phyloP scores from a whole-genome alignment of 2,888 invertebrate species.

The Trachelus stipa region DNA sequence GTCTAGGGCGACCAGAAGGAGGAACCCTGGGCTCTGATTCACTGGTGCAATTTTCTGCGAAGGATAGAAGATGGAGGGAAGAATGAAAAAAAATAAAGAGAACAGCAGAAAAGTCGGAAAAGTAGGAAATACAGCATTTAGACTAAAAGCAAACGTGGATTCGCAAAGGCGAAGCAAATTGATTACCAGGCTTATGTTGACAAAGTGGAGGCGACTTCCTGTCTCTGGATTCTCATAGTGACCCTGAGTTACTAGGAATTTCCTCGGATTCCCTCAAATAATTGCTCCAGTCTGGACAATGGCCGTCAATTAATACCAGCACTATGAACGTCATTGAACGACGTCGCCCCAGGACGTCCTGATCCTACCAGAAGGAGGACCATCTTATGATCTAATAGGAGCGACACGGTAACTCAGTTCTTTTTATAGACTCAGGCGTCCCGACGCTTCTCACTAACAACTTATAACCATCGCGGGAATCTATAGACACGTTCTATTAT shows the following conservation, averaged over 20 bases:
- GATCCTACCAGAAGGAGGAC: background rate
- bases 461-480: background rate
- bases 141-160: slow-evolving; percentile 48
- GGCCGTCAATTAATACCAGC: slow-evolving; percentile 14
- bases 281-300: slow-evolving; percentile 14
- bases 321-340: background rate
- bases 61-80: slow-evolving; percentile 14
- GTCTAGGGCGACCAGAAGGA: background rate
- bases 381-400: background rate
- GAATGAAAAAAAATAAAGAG: background rate
- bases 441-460: background rate
- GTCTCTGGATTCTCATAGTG: background rate
- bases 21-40: slow-evolving; percentile 30
- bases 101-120: background rate
- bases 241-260: slow-evolving; percentile 6
- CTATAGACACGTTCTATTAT: background rate
- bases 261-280: slow-evolving; percentile 16
- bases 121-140: slow-evolving; percentile 32
- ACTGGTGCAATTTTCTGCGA: slow-evolving; percentile 36
- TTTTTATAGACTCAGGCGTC: background rate
- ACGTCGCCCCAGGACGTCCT: background rate
- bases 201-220: slow-evolving; percentile 23
- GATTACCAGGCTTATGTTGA: slow-evolving; percentile 33
- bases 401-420: background rate
- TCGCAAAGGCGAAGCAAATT: slow-evolving; percentile 35